A percentile compares a stretch with the other conserved stretches of the same genome.
These are phyloP conservation scores for Pogonomyrmex californicus DNA, from an alignment of 1,140 invertebrate genomes.

Conservation along the genomic window DNA sequence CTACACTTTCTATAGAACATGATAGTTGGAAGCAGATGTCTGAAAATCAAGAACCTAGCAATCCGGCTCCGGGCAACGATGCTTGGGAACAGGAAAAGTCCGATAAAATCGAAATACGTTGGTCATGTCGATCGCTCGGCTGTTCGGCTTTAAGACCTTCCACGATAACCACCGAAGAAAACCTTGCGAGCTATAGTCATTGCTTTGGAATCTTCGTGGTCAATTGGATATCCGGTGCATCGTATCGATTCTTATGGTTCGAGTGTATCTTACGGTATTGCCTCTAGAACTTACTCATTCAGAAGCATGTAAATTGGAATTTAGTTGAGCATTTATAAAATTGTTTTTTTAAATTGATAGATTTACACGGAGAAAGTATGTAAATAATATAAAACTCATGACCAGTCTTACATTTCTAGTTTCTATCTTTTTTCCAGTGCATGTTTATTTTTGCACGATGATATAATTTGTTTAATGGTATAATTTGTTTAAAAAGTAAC, in stretches of 20 bases:
- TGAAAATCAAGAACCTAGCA: conserved; percentile 56
- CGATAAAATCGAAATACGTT: conserved; percentile 70
- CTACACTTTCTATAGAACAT: not conserved
- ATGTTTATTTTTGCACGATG: not conserved
- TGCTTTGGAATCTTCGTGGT: conserved; percentile 67
- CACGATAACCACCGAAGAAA: conserved; percentile 57
- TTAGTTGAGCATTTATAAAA: conserved; percentile 39
- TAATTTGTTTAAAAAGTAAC: conserved; percentile 8
- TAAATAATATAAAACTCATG: not conserved
- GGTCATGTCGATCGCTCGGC: conserved; percentile 51
- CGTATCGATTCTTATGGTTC: conserved; percentile 47
- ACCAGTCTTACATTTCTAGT: not conserved
- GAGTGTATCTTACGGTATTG: conserved; percentile 51
- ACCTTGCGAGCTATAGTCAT: conserved; percentile 53
- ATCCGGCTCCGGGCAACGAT: conserved; percentile 39
- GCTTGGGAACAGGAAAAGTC: conserved; percentile 34
- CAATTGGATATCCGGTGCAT: conserved; percentile 68
- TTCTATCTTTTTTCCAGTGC: not conserved
- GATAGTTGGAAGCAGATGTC: not conserved
- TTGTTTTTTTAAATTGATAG: not conserved
- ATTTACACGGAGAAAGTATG: not conserved
- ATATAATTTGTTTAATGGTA: conserved; percentile 7
- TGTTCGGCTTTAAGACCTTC: conserved; percentile 67
- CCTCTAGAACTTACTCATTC: conserved; percentile 6
- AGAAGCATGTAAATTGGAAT: conserved; percentile 43